A percentile compares a stretch with the other conserved stretches of the same genome.
Evolutionary conservation across 1,140 invertebrate species (phyloP).

Genomic region (Portunus trituberculatus): DNA sequence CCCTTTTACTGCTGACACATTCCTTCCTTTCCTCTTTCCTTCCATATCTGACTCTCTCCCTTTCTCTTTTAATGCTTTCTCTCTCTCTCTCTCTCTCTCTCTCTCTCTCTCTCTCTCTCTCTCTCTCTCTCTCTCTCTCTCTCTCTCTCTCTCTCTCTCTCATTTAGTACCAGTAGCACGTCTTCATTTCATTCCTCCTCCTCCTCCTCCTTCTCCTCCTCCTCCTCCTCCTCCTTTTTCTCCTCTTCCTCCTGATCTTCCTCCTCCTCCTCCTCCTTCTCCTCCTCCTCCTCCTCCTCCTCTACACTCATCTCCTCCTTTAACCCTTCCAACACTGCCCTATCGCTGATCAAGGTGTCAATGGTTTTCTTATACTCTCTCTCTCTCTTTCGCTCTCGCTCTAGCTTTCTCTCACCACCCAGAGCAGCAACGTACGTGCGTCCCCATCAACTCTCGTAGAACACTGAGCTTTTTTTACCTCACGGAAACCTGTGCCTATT

Average conservation of each 20-base stretch:
- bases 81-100: not conserved
- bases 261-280: too few species aligned
- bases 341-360: too few species aligned
- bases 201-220: too few species aligned
- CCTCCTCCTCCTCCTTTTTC: too few species aligned
- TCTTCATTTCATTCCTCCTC: too few species aligned
- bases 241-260: too few species aligned
- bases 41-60: not conserved
- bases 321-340: too few species aligned
- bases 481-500: not conserved
- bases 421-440: not conserved
- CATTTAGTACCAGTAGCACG: not conserved
- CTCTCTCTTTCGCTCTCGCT: not conserved
- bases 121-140: conserved; percentile 20
- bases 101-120: conserved; percentile 20
- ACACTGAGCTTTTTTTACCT: not conserved
- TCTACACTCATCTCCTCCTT: too few species aligned
- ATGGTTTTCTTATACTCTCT: not conserved
- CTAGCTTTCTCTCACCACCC: not conserved
- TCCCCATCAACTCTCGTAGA: not conserved
- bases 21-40: not conserved
- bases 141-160: not conserved
- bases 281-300: too few species aligned
- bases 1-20: conserved; percentile 9
- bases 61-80: not conserved